Evolutionary conservation across 2,797 vertebrate species (phyloP), one percentile per base, ranked within the genome.

Genomic region (Pogonophryne albipinna): DNA sequence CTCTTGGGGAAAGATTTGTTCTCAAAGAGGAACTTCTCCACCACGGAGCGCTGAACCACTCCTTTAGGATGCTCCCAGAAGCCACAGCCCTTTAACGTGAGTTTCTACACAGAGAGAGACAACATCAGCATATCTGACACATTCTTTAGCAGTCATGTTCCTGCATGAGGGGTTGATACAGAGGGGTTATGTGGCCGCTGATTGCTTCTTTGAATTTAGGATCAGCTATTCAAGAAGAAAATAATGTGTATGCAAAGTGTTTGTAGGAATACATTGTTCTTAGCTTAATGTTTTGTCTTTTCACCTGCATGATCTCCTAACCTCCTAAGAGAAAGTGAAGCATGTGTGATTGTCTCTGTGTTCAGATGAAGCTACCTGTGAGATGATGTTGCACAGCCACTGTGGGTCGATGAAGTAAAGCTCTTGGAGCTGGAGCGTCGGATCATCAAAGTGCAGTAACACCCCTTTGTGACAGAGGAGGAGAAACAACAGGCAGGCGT

Each of bases 381-480:
- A 96, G 93, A 99, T 97, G 90, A 97, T 94, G 93, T 96, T 96
- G 90, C 98, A 99, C 1, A 99, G 93, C 98, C 98, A 99, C 89
- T 97, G 97, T 0, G 97, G 98, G 83, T 98, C 93, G 49, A 99
- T 96, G 52, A 99, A 99, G 93, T 98, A 99, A 27, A 99, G 94
- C 38, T 99, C 96, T 66, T 95, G 94, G 0, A 99, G 94, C 84
- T 98, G 96, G 31, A 99, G 91, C 0, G 96, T 96, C 13, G 98
- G 97, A 80, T 99, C 98, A 71, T 97, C 97, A 88, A 98, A 99
- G 91, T 99, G 97, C 86, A 99, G 94, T 16, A 99, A 91, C 56
- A 99, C 96, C 1, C 98, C 98, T 99, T 79, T 10, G 55, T 0
- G 20, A 46, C 20, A 68, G 38, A 62, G 17, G 23, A 15, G 15